phyloP scores from a whole-genome alignment of 2,888 invertebrate species.

The Myopa testacea region DNA sequence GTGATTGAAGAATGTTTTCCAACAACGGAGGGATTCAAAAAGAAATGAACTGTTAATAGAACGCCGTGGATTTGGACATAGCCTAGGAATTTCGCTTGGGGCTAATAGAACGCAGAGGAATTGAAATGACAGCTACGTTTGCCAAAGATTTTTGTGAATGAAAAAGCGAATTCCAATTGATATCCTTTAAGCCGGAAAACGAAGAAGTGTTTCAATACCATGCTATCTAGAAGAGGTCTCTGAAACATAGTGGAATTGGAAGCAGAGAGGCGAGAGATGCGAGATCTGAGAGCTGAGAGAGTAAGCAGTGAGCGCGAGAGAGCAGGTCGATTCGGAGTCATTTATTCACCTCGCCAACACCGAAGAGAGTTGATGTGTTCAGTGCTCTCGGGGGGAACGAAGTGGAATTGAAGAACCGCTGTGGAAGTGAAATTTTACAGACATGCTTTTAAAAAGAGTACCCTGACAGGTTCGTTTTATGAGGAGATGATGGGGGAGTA shows the following conservation, averaged over 20 bases:
- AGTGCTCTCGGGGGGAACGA: neutral
- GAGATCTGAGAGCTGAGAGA: neutral
- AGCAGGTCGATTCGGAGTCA: neutral
- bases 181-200: neutral
- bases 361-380: neutral
- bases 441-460: no score
- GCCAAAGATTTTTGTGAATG: conserved; percentile 32
- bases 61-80: neutral
- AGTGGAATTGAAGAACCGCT: neutral
- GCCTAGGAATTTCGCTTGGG: conserved; percentile 18
- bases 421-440: neutral
- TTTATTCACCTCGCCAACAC: neutral
- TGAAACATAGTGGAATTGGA: neutral
- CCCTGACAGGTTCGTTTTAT: no score
- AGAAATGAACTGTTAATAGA: conserved; percentile 15
- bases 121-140: conserved; percentile 14
- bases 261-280: neutral
- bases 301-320: neutral
- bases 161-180: neutral
- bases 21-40: conserved; percentile 12
- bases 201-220: neutral
- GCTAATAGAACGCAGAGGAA: conserved; percentile 33
- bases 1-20: no score
- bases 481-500: no score
- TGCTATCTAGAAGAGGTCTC: neutral